A percentile compares a stretch with the other conserved stretches of the same genome.
Conservation (phyloP, 2,888 invertebrate genomes). For the Empis stercorea region DNA sequence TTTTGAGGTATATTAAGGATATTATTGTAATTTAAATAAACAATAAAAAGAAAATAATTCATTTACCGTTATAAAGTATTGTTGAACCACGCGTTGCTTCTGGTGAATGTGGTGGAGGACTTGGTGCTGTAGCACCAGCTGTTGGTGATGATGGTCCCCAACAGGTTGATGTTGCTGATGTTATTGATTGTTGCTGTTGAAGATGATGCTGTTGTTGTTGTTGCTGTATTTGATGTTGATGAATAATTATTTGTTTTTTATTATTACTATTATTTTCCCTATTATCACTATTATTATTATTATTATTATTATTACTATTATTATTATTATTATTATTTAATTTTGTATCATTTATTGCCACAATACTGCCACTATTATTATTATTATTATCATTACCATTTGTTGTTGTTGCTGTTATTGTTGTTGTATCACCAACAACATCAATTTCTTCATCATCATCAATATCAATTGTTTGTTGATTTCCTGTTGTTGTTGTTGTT, state of each 20-base stretch:
- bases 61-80: conserved; percentile 65
- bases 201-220: conserved; percentile 18
- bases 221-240: conserved; percentile 19
- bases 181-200: conserved; percentile 13
- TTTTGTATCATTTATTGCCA: conserved; percentile 1
- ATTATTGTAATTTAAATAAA: too few relatives aligned
- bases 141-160: conserved; percentile 66
- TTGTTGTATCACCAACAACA: conserved; percentile 58
- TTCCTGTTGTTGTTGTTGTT: conserved; percentile 1
- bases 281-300: background rate
- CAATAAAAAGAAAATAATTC: too few relatives aligned
- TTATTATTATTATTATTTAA: conserved; percentile 1
- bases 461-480: conserved; percentile 37
- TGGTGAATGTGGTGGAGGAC: conserved; percentile 54
- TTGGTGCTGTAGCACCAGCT: conserved; percentile 62
- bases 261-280: background rate
- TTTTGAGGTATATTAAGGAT: too few relatives aligned
- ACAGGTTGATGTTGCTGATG: conserved; percentile 39
- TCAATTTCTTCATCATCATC: conserved; percentile 73
- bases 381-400: conserved; percentile 8
- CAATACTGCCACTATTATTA: background rate
- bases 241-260: conserved; percentile 12
- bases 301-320: background rate
- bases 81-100: conserved; percentile 53
- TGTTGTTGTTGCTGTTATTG: conserved; percentile 12